These are phyloP conservation scores for Dryomyza anilis DNA, from an alignment of 2,888 invertebrate genomes.

Conservation along the genomic window DNA sequence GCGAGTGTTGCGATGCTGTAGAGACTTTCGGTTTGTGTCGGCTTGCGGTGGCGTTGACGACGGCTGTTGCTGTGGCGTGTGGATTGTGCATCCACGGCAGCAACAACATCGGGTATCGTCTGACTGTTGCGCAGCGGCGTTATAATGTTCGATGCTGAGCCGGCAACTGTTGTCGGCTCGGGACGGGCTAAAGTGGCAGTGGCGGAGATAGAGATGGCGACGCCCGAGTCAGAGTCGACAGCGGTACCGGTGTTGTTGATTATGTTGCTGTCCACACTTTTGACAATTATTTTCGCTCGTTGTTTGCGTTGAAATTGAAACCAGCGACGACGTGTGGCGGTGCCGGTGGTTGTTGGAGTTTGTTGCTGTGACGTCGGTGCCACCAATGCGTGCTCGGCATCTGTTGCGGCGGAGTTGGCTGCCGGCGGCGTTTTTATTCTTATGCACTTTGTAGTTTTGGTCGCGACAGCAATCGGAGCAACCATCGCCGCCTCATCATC, in stretches of 20 bases:
- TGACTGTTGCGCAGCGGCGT: conserved; percentile 34
- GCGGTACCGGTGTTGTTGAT: conserved; percentile 14
- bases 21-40: conserved; percentile 48
- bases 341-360: background rate
- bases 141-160: conserved; percentile 46
- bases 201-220: conserved; percentile 26
- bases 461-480: too few relatives aligned
- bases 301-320: conserved; percentile 33
- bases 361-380: too few relatives aligned
- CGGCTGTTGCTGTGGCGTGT: conserved; percentile 25
- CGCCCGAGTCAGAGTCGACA: too few relatives aligned
- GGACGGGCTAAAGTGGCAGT: conserved; percentile 46
- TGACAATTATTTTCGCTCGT: conserved; percentile 13
- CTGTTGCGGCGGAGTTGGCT: background rate
- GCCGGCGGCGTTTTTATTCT: background rate
- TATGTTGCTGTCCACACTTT: background rate
- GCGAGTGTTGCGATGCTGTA: conserved; percentile 46
- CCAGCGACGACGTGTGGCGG: conserved; percentile 29
- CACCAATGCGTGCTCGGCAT: background rate
- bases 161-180: conserved; percentile 46
- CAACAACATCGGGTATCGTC: conserved; percentile 37
- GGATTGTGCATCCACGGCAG: conserved; percentile 33
- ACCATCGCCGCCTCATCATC: background rate
- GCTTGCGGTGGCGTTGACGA: conserved; percentile 32
- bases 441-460: too few relatives aligned